These are phyloP conservation scores for Psittacula echo DNA, from an alignment of 2,797 vertebrate species.

Conservation along the genomic window DNA sequence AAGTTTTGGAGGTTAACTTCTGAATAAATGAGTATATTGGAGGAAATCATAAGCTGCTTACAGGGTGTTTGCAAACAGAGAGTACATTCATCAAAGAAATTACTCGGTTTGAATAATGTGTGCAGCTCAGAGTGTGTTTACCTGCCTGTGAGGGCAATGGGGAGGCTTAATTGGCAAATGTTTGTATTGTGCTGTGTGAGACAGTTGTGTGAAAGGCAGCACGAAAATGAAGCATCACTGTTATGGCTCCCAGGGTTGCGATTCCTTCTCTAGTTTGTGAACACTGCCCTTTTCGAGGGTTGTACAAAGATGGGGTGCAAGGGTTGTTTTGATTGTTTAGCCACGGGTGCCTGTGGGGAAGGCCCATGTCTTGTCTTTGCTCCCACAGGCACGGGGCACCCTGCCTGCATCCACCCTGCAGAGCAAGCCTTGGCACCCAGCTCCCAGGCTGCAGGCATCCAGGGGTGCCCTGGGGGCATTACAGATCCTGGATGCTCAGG, in stretches of 20 bases:
- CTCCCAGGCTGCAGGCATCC: not conserved
- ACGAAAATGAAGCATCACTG: accelerated
- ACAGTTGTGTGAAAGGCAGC: not conserved
- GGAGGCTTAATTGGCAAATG: not conserved
- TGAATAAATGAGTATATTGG: slow-evolving; percentile 19
- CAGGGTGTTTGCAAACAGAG: slow-evolving; percentile 48
- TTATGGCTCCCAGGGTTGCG: not conserved
- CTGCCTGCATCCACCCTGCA: not conserved
- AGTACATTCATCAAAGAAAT: slow-evolving; percentile 25
- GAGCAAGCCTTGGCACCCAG: not conserved
- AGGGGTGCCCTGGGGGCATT: not conserved
- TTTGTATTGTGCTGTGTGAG: not conserved
- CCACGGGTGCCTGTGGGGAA: accelerated
- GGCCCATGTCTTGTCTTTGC: not conserved
- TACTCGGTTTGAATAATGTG: slow-evolving; percentile 19
- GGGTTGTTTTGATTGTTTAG: not conserved
- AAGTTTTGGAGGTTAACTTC: slow-evolving; percentile 6
- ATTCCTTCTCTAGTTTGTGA: not conserved
- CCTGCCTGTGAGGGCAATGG: slow-evolving; percentile 1
- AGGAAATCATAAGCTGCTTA: slow-evolving; percentile 17
- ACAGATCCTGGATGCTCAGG: accelerated
- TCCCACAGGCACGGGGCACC: not conserved
- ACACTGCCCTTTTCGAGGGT: not conserved
- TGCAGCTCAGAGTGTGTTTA: not conserved
- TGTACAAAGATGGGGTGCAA: not conserved